Base-by-base conservation (phyloP, 2,797 vertebrate species). In the Alcedo quadribrachys region DNA sequence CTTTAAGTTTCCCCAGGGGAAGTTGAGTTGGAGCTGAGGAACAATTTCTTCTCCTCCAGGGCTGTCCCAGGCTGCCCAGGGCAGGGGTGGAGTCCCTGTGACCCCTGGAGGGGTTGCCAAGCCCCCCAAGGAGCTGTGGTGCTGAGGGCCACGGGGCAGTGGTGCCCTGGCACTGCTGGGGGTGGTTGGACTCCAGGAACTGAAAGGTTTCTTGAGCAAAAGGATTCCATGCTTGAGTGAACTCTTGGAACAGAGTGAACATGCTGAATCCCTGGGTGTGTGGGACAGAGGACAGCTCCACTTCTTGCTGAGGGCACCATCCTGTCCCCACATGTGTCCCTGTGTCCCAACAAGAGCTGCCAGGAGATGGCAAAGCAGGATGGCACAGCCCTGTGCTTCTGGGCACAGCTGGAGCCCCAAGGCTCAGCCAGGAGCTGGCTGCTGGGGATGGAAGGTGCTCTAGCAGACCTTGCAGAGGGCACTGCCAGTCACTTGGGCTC, bases 241-340 rank as follows among this genome's bases (percentile, higher is more conserved):
- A 0, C 19, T 63, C 27, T 28, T 60, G 76, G 53, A 50, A 15
- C 5, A 3, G 42, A 55, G 51, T 73, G 53, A 15, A 32, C 25
- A 6, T 9, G 33, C 55, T 28, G 66, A 24, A 24, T 48, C 46
- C 55, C 30, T 3, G 12, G 50, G 40, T 4, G 8, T 7, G 50
- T 6, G 0, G 7, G 28, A 37, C 25, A 5, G 15, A 27, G 50
- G 46, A 50, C 2, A 6, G 27, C 35, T 74, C 13, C 0, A 2
- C 50, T 50, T 40, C 30, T 74, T 6, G 5, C 58, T 3, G 0
- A 10, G 63, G 12, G 27, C 3, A 2, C 54, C 3, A 1, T 27
- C 42, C 48, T 4, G 0, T 74, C 61, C 32, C 65, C 8, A 0
- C 1, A 0, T 1, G 1, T 17, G 32, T 85, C 69, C 71, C 35